phyloP scores from a whole-genome alignment of 2,888 invertebrate genomes.

The Ligdia adustata region DNA sequence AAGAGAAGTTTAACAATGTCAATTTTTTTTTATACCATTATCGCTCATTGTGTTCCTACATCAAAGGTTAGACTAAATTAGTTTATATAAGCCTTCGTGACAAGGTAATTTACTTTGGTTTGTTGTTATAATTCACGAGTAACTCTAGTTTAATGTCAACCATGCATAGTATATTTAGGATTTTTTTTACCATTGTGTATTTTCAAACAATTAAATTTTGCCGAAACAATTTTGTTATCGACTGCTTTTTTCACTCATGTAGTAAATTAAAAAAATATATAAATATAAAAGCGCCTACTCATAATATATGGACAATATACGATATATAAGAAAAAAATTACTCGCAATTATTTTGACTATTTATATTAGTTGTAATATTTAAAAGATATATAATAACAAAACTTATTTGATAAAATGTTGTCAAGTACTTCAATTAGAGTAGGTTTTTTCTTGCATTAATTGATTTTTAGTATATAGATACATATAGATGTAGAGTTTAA shows the following conservation, averaged over 20 bases:
- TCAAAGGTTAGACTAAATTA: conserved; percentile 23
- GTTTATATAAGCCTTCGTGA: conserved; percentile 17
- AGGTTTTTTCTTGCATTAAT: too few relatives aligned
- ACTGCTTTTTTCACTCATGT: neutral
- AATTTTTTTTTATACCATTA: conserved; percentile 11
- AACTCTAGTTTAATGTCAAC: conserved; percentile 10
- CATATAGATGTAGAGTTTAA: too few relatives aligned
- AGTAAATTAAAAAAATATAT: neutral
- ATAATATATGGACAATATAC: too few relatives aligned
- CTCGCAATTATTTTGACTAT: too few relatives aligned
- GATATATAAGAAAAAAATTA: too few relatives aligned
- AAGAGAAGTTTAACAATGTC: conserved; percentile 7
- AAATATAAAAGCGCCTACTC: too few relatives aligned
- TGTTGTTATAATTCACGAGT: conserved; percentile 11
- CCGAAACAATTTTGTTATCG: neutral
- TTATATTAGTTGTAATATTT: too few relatives aligned
- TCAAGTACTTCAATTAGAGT: too few relatives aligned
- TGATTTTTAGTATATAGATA: too few relatives aligned
- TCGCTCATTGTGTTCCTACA: conserved; percentile 8
- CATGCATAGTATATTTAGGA: conserved; percentile 1
- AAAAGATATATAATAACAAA: too few relatives aligned
- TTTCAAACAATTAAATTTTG: neutral
- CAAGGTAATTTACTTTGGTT: conserved; percentile 18
- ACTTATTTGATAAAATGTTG: too few relatives aligned
- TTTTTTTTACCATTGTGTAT: neutral